Evolutionary conservation across 2,888 invertebrate genomes (phyloP), one percentile per base, ranked within the genome.

Genomic region (Stenoptilia bipunctidactyla): DNA sequence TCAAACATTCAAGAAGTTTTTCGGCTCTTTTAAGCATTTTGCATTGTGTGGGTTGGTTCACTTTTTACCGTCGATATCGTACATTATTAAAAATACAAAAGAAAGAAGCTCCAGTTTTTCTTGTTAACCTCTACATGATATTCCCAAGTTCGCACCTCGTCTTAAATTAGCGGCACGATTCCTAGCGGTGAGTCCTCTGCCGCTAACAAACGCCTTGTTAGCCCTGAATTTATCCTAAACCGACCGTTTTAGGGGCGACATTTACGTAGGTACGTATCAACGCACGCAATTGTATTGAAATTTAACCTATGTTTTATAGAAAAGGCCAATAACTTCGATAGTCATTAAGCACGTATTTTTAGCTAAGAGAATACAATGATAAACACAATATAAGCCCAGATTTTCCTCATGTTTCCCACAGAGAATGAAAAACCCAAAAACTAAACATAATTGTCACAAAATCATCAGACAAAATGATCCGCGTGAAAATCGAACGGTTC

Each of bases 161-260:
- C 60, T 65, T 66, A 58, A 69, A 73, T 74, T 71, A 71, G 61
- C 64, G 50, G 56, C 51, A 30, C 30, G 30, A 30, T 30, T 30
- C 30, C 25, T 30, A 42, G 50, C 52, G 52, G n/a, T 53, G 47
- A 53, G 53, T 51, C 49, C 53, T 46, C 50, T 51, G 49, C 46
- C 41, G 48, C 55, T 66, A 66, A 66, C 69, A 66, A 69, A 70
- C 66, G 63, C 66, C 72, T 69, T 66, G 68, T 69, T 70, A 66
- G 60, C 52, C 45, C 48, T 49, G 49, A 58, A 61, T 65, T 65
- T 62, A 70, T 61, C 58, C 60, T 59, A 66, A 67, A 63, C 63
- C 55, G 51, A 42, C 34, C 34, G 33, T 30, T 30, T 5, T 13
- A 13, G 6, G 34, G 34, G 8, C 13, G 14, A 34, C 4, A 4